Evolutionary conservation across 2,888 invertebrate genomes (phyloP).

Genomic region (Cerastis rubricosa): DNA sequence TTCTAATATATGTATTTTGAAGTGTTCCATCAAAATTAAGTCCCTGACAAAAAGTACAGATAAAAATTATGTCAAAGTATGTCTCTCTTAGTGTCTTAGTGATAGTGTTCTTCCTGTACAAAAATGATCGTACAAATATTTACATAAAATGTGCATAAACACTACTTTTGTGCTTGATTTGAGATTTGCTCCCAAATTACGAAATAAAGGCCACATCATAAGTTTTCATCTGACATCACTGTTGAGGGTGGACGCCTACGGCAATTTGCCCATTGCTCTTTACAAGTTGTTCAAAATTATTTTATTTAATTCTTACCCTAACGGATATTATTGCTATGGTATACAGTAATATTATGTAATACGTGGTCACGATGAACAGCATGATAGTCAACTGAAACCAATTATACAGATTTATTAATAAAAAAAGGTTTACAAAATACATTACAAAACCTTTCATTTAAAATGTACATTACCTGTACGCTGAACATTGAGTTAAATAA

Average conservation of each 20-base stretch:
- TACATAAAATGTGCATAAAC: neutral
- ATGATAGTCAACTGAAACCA: slow-evolving; percentile 71
- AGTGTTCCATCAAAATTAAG: neutral
- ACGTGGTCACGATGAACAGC: slow-evolving; percentile 61
- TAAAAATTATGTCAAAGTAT: neutral
- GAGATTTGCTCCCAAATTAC: neutral
- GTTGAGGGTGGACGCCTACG: neutral
- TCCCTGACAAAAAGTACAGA: neutral
- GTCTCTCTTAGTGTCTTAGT: neutral
- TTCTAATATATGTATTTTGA: neutral
- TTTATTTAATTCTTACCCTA: slow-evolving; percentile 58
- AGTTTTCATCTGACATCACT: neutral
- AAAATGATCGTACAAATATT: neutral
- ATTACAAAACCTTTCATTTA: neutral
- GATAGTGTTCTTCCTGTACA: neutral
- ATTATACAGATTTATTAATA: neutral
- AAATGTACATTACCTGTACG: slow-evolving; percentile 66
- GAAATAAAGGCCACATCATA: neutral
- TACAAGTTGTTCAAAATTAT: neutral
- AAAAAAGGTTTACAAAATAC: neutral
- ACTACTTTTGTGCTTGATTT: neutral
- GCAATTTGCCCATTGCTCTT: neutral
- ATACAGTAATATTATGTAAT: slow-evolving; percentile 69
- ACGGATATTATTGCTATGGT: slow-evolving; percentile 53
- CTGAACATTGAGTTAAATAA: slow-evolving; percentile 70